A percentile compares a stretch with the other conserved stretches of the same genome.
Evolutionary conservation across 1,140 invertebrate genomes (phyloP).

Genomic region (Nilaparvata lugens): DNA sequence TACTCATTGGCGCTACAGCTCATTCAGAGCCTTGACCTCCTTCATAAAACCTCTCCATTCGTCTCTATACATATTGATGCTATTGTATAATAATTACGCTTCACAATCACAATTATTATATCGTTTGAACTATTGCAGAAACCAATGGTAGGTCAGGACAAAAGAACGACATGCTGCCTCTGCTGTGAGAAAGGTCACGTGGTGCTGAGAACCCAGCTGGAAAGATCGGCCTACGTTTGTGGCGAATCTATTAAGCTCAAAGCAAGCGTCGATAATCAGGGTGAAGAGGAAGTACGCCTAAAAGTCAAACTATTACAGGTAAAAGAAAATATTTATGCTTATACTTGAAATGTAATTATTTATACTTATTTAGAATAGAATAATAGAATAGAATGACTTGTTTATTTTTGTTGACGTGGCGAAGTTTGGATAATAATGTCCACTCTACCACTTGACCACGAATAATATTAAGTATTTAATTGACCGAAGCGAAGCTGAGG

Average conservation of each 20-base stretch:
- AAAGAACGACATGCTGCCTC: constrained; percentile 59
- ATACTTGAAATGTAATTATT: not conserved
- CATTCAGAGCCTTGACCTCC: too few relatives aligned
- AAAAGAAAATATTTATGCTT: constrained; percentile 20
- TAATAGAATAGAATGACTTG: too few relatives aligned
- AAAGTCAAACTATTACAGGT: constrained; percentile 64
- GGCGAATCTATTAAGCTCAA: constrained; percentile 67
- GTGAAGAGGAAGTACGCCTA: constrained; percentile 58
- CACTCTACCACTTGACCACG: too few relatives aligned
- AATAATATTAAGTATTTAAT: too few relatives aligned
- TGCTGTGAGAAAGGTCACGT: constrained; percentile 67
- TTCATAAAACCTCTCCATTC: too few relatives aligned
- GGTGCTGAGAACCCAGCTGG: constrained; percentile 53
- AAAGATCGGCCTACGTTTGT: constrained; percentile 70
- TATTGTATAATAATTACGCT: too few relatives aligned
- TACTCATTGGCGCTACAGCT: too few relatives aligned
- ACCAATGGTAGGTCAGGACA: constrained; percentile 58
- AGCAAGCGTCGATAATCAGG: constrained; percentile 70
- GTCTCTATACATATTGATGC: too few relatives aligned
- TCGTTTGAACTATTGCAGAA: constrained; percentile 41
- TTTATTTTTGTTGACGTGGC: too few relatives aligned
- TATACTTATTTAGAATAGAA: not conserved
- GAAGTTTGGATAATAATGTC: too few relatives aligned
- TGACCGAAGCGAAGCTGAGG: too few relatives aligned
- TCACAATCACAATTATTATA: too few relatives aligned